Percentiles rank a stretch among this genome's conserved stretches.
These are phyloP conservation scores for Pachyrhynchus sulphureomaculatus DNA, from an alignment of 1,140 invertebrate species.

Conservation along the genomic window DNA sequence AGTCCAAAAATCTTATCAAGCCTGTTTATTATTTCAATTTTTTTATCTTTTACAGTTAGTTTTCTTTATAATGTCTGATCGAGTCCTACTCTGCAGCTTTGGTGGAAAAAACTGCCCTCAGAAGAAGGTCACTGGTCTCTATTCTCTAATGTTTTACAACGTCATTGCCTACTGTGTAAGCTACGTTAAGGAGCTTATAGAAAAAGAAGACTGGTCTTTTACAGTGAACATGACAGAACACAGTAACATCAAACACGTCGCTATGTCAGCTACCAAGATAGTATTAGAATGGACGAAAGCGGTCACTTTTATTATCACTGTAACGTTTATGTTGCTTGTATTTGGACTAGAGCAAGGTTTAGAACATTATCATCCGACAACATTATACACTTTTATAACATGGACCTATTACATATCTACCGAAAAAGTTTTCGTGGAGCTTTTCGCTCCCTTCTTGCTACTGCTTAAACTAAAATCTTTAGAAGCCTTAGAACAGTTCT, in stretches of 20 bases:
- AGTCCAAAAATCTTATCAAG: conserved; percentile 81
- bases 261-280: conserved; percentile 80
- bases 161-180: conserved; percentile 74
- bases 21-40: conserved; percentile 71
- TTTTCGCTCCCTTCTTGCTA: conserved; percentile 59
- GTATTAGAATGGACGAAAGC: conserved; percentile 81
- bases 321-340: conserved; percentile 75
- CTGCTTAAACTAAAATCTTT: conserved; percentile 61
- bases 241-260: conserved; percentile 72
- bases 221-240: conserved; percentile 71
- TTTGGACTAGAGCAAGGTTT: conserved; percentile 74
- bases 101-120: conserved; percentile 55
- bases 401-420: conserved; percentile 71
- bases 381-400: conserved; percentile 64
- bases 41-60: conserved; percentile 59
- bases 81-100: conserved; percentile 52
- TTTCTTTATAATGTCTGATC: conserved; percentile 72
- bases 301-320: conserved; percentile 75
- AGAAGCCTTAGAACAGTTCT: conserved; percentile 67
- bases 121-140: conserved; percentile 67
- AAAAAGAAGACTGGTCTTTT: conserved; percentile 74
- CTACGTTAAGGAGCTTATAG: conserved; percentile 71
- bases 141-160: conserved; percentile 80
- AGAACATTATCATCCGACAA: conserved; percentile 69
- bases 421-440: conserved; percentile 69